Evolutionary conservation across 2,888 invertebrate species (phyloP).

Genomic region (Buathra laborator): DNA sequence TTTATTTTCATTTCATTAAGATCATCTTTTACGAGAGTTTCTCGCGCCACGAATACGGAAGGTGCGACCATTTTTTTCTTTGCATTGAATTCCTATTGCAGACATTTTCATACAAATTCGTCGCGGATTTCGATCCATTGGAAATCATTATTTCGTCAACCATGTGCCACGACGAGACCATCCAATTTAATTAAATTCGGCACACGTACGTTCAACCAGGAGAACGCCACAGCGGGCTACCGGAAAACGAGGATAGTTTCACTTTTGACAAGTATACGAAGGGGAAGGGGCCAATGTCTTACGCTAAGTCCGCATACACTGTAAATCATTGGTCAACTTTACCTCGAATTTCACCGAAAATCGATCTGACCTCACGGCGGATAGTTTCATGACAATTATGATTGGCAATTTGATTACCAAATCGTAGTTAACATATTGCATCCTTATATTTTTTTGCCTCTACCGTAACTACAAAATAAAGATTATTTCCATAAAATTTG

Average conservation of each 20-base stretch:
- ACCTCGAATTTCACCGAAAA: conserved; percentile 25
- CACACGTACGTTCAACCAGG: conserved; percentile 45
- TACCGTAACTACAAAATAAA: too few relatives aligned
- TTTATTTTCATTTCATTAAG: background rate
- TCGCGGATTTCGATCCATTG: background rate
- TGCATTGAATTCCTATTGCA: background rate
- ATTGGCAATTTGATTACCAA: too few relatives aligned
- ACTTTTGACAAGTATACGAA: conserved; percentile 59
- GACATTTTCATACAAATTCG: conserved; percentile 7
- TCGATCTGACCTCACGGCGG: conserved; percentile 36
- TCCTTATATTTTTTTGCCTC: too few relatives aligned
- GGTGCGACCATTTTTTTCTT: background rate
- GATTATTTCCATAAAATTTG: background rate
- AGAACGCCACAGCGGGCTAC: conserved; percentile 39
- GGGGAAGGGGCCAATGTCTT: background rate
- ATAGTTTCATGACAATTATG: conserved; percentile 34
- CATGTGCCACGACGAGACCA: background rate
- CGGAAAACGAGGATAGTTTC: conserved; percentile 66
- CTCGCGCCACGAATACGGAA: background rate
- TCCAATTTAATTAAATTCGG: conserved; percentile 53
- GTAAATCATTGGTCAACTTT: conserved; percentile 52
- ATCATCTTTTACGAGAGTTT: background rate
- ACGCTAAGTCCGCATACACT: conserved; percentile 19
- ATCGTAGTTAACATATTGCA: too few relatives aligned
- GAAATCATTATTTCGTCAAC: conserved; percentile 25